Percentiles rank a stretch among this genome's conserved stretches.
Evolutionary conservation across 2,797 vertebrate genomes (phyloP).

Genomic region (Myotis daubentonii): DNA sequence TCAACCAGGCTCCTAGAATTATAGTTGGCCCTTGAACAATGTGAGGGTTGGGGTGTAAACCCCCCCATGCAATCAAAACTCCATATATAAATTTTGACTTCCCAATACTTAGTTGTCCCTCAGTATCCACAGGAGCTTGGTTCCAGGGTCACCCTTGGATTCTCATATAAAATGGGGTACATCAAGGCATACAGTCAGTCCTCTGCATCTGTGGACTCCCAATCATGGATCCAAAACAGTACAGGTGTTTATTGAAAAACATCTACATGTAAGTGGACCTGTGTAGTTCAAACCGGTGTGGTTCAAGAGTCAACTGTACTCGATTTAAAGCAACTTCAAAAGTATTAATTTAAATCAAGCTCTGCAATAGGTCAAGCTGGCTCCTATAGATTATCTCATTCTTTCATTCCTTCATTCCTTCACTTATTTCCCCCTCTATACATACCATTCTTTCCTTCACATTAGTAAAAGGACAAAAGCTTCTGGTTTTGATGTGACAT

Average conservation of each 20-base stretch:
- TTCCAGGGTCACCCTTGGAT: neutral
- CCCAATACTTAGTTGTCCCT: neutral
- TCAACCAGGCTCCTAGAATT: neutral
- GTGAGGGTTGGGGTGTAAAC: neutral
- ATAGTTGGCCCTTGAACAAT: neutral
- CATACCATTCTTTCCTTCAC: neutral
- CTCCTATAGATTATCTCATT: neutral
- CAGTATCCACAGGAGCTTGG: neutral
- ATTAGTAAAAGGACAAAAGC: neutral
- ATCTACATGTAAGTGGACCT: neutral
- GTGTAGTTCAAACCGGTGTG: neutral
- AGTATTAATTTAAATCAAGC: neutral
- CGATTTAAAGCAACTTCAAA: constrained; percentile 33
- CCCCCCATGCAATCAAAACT: neutral
- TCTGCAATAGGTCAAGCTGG: neutral
- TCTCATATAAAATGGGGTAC: neutral
- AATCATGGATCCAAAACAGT: neutral
- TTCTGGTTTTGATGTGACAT: neutral
- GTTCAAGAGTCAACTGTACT: neutral
- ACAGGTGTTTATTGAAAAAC: neutral
- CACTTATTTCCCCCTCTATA: neutral
- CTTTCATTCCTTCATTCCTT: neutral
- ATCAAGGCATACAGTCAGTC: neutral
- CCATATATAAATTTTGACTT: neutral
- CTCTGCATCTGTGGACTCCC: neutral